These are phyloP conservation scores for Catharus minimus DNA, from an alignment of 2,113 vertebrate genomes.

Conservation along the genomic window DNA sequence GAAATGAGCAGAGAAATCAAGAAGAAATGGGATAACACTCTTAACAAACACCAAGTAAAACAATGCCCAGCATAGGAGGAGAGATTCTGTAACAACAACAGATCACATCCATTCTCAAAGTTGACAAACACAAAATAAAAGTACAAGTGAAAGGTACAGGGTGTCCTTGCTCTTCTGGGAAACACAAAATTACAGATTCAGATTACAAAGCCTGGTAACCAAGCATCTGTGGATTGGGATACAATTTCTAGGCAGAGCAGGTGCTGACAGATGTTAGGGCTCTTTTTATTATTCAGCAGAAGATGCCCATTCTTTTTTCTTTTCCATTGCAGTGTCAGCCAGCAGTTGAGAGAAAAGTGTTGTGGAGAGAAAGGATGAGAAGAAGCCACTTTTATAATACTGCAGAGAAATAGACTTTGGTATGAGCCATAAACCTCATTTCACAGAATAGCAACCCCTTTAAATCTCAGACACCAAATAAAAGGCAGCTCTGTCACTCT, in stretches of 20 bases:
- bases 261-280: background rate
- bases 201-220: background rate
- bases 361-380: background rate
- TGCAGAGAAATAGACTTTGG: background rate
- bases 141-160: background rate
- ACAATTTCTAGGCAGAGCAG: background rate
- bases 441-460: background rate
- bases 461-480: background rate
- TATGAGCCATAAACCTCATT: background rate
- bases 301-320: background rate
- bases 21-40: background rate
- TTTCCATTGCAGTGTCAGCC: background rate
- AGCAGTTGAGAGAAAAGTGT: background rate
- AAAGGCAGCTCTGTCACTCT: background rate
- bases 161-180: background rate
- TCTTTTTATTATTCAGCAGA: background rate
- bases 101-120: background rate
- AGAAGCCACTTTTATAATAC: background rate
- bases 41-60: background rate
- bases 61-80: background rate
- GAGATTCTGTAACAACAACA: background rate
- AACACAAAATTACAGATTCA: background rate
- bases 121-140: background rate
- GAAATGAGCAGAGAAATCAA: slow-evolving; percentile 8
- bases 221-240: background rate